These are phyloP conservation scores for Rhagophthalmus giganteus DNA, from an alignment of 2,888 invertebrate species.

Conservation along the genomic window DNA sequence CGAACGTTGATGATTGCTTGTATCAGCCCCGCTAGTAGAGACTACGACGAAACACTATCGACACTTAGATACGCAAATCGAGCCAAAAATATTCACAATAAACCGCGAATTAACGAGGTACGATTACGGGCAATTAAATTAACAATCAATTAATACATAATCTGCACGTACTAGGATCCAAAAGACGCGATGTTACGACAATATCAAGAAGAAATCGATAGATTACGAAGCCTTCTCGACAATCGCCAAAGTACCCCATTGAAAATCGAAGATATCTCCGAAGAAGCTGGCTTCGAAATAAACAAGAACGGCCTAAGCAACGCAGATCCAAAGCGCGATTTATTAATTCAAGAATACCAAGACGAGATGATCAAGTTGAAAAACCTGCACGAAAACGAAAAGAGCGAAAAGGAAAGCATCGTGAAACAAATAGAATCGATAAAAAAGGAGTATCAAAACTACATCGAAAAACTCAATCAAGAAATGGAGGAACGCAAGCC, in stretches of 20 bases:
- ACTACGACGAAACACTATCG: constrained; percentile 82
- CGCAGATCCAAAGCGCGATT: constrained; percentile 48
- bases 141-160: no score
- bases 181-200: constrained; percentile 84
- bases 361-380: constrained; percentile 57
- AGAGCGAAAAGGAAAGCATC: constrained; percentile 52
- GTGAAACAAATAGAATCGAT: constrained; percentile 57
- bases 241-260: constrained; percentile 37
- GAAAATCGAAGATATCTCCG: constrained; percentile 41
- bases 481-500: constrained; percentile 62
- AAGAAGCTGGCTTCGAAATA: constrained; percentile 19
- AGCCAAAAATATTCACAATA: constrained; percentile 85
- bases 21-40: constrained; percentile 78
- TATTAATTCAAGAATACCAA: constrained; percentile 59
- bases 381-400: constrained; percentile 52
- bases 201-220: constrained; percentile 81
- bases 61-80: constrained; percentile 82
- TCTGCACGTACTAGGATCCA: no score
- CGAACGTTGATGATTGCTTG: constrained; percentile 88
- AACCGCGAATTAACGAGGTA: constrained; percentile 78
- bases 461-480: constrained; percentile 61
- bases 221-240: constrained; percentile 65
- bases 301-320: constrained; percentile 35
- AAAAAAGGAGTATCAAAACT: constrained; percentile 62
- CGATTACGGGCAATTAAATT: no score